A percentile compares a stretch with the other conserved stretches of the same genome.
Evolutionary conservation across 2,113 vertebrate species (phyloP).

Genomic region (Crotalus viridis): DNA sequence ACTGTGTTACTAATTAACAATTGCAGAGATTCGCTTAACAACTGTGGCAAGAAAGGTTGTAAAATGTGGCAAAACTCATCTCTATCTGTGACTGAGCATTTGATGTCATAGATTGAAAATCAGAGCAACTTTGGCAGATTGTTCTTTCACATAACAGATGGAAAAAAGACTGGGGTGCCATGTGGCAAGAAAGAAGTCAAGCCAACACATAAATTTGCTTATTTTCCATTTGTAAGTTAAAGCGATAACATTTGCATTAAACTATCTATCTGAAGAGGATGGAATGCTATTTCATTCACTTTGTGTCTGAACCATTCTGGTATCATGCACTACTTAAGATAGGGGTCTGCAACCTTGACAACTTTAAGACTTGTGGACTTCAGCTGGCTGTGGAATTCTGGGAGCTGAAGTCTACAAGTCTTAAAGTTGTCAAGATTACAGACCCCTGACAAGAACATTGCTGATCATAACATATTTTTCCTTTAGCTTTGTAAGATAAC

Average conservation of each 20-base stretch:
- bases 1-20: neutral
- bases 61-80: neutral
- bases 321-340: neutral
- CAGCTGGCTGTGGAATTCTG: too few relatives aligned
- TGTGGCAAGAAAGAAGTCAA: neutral
- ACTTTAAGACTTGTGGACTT: too few relatives aligned
- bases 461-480: constrained; percentile 1
- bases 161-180: neutral
- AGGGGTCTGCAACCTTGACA: too few relatives aligned
- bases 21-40: neutral
- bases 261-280: neutral
- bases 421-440: too few relatives aligned
- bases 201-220: constrained; percentile 33
- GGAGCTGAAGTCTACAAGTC: too few relatives aligned
- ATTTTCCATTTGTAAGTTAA: neutral
- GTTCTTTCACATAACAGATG: neutral
- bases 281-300: neutral
- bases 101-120: fast-evolving
- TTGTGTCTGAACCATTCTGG: constrained; percentile 1
- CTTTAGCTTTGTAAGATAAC: neutral
- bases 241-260: constrained; percentile 21
- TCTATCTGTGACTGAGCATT: neutral
- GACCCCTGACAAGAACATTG: neutral
- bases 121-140: neutral
- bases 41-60: neutral